Percentiles rank a stretch among this genome's conserved stretches.
phyloP scores from a whole-genome alignment of 2,888 invertebrate species.

The Dexiosoma caninum region DNA sequence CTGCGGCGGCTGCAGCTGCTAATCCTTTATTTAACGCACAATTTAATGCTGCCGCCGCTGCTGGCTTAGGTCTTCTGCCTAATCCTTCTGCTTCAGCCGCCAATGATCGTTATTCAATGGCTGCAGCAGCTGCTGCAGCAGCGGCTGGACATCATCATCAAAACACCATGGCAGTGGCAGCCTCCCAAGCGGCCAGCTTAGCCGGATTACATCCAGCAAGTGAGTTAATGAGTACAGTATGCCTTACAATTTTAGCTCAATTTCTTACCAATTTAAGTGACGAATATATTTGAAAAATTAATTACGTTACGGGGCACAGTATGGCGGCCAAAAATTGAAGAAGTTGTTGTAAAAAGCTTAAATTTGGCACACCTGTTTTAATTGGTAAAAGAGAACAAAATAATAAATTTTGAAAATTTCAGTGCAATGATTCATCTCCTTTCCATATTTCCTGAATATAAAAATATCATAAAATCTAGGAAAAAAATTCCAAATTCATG shows the following conservation, averaged over 20 bases:
- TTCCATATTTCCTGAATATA: too few relatives aligned
- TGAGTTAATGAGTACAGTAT: slow-evolving; percentile 75
- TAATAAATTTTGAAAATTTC: too few relatives aligned
- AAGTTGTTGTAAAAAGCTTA: too few relatives aligned
- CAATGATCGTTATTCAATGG: slow-evolving; percentile 77
- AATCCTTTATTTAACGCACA: slow-evolving; percentile 77
- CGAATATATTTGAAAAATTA: too few relatives aligned
- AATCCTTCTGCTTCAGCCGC: slow-evolving; percentile 78
- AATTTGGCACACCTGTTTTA: too few relatives aligned
- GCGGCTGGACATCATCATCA: slow-evolving; percentile 80
- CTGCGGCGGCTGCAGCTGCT: slow-evolving; percentile 77
- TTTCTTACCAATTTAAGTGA: too few relatives aligned
- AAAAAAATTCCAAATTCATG: too few relatives aligned
- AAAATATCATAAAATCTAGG: too few relatives aligned
- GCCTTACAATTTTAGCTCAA: slow-evolving; percentile 14
- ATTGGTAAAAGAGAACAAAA: too few relatives aligned
- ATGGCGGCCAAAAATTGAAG: too few relatives aligned
- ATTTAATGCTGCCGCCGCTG: slow-evolving; percentile 77
- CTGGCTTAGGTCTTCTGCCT: slow-evolving; percentile 76
- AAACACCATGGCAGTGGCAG: slow-evolving; percentile 88
- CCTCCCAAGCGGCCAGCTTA: slow-evolving; percentile 90
- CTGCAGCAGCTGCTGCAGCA: slow-evolving; percentile 77
- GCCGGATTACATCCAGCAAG: slow-evolving; percentile 86
- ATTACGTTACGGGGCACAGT: too few relatives aligned
- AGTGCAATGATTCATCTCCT: too few relatives aligned